Evolutionary conservation across 2,113 vertebrate species (phyloP).

Genomic region (Collichthys lucidus): DNA sequence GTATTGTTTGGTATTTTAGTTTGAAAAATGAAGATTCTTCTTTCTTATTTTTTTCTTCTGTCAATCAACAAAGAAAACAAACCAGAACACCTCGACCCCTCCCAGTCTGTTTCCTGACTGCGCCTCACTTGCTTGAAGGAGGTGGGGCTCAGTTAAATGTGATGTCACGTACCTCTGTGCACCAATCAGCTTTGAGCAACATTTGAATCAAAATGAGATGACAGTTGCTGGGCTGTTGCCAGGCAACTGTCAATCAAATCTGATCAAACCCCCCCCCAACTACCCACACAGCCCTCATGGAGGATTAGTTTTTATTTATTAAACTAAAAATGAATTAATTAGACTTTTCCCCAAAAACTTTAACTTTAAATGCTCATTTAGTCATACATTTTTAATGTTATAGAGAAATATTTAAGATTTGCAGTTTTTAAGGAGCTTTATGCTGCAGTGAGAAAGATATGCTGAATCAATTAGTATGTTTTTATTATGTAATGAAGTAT

Average conservation of each 20-base stretch:
- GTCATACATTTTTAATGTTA: constrained; percentile 35
- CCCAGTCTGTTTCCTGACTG: background rate
- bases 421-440: constrained; percentile 27
- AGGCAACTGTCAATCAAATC: background rate
- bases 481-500: constrained; percentile 15
- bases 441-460: constrained; percentile 23
- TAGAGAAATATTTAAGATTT: constrained; percentile 16
- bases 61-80: too few species aligned
- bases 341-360: background rate
- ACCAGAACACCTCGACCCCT: too few species aligned
- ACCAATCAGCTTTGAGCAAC: background rate
- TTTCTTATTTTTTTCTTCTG: too few species aligned
- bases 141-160: background rate
- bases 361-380: constrained; percentile 24
- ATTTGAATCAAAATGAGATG: background rate
- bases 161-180: background rate
- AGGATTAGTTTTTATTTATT: background rate
- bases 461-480: constrained; percentile 39
- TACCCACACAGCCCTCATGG: constrained; percentile 7
- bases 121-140: background rate
- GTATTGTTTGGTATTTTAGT: too few species aligned
- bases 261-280: background rate
- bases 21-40: too few species aligned
- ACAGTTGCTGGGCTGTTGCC: background rate
- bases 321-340: background rate